Evolutionary conservation across 1,140 invertebrate genomes (phyloP).

Genomic region (Zophobas atratus): DNA sequence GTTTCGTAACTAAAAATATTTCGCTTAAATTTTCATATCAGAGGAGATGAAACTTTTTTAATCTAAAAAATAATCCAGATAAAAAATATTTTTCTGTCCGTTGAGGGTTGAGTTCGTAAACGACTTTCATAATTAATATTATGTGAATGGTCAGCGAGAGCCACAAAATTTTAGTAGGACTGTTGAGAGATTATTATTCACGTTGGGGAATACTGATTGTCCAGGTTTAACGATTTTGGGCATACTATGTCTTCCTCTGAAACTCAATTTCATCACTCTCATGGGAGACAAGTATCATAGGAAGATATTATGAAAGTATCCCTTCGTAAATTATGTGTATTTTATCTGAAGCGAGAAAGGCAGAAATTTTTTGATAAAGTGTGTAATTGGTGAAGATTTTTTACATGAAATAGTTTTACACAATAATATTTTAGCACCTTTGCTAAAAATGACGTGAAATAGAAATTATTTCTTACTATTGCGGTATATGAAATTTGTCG

Average conservation of each 20-base stretch:
- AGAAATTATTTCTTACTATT: too few species aligned
- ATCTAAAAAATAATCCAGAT: too few species aligned
- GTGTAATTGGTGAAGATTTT: too few species aligned
- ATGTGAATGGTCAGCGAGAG: slow-evolving; percentile 6
- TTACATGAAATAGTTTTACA: too few species aligned
- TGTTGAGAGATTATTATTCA: neutral
- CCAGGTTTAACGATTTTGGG: slow-evolving; percentile 5
- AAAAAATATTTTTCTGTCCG: neutral
- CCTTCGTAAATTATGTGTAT: neutral
- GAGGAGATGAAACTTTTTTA: too few species aligned
- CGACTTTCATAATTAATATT: slow-evolving; percentile 23
- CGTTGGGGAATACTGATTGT: slow-evolving; percentile 19
- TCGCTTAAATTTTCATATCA: neutral
- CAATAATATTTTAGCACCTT: too few species aligned
- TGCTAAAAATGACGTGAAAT: too few species aligned
- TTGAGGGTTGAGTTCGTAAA: neutral
- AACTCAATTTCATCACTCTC: neutral
- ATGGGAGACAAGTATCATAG: neutral
- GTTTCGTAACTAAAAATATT: too few species aligned
- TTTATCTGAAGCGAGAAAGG: too few species aligned
- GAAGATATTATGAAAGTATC: neutral
- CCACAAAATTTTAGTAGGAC: neutral
- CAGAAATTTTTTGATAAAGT: neutral
- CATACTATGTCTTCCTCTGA: neutral
- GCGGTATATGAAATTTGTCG: too few species aligned